phyloP scores from a whole-genome alignment of 1,140 invertebrate species.

The Ceratosolen solmsi region DNA sequence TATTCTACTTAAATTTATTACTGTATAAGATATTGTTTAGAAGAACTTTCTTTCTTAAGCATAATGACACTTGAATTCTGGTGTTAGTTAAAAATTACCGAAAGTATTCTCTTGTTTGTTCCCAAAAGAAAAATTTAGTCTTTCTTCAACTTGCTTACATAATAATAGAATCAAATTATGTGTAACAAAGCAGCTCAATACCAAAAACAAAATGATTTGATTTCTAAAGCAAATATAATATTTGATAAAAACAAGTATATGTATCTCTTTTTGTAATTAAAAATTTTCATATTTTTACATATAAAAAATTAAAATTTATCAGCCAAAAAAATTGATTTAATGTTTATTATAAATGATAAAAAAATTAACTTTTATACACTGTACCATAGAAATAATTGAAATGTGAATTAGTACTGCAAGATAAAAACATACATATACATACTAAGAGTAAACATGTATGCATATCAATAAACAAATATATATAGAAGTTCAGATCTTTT shows the following conservation, averaged over 20 bases:
- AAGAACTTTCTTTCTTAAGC: neutral
- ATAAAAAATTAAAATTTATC: conserved; percentile 46
- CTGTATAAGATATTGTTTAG: neutral
- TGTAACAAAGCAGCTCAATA: conserved; percentile 64
- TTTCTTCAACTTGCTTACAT: conserved; percentile 17
- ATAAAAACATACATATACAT: no score
- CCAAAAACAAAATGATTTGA: conserved; percentile 59
- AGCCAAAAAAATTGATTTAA: conserved; percentile 42
- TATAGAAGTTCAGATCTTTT: conserved; percentile 52
- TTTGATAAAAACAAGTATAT: conserved; percentile 54
- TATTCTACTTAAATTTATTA: neutral
- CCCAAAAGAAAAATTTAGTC: conserved; percentile 44
- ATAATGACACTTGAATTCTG: conserved; percentile 35
- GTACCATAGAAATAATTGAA: conserved; percentile 17
- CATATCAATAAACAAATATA: no score
- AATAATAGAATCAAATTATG: conserved; percentile 55
- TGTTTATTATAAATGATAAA: conserved; percentile 33
- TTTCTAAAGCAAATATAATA: conserved; percentile 24
- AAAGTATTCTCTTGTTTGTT: conserved; percentile 48
- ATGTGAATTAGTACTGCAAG: no score
- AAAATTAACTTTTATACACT: no score
- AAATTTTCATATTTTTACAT: conserved; percentile 64
- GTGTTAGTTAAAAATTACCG: conserved; percentile 38
- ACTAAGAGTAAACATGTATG: no score
- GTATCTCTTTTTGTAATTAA: conserved; percentile 69